phyloP scores from a whole-genome alignment of 2,113 vertebrate species.

The Peromyscus leucopus region DNA sequence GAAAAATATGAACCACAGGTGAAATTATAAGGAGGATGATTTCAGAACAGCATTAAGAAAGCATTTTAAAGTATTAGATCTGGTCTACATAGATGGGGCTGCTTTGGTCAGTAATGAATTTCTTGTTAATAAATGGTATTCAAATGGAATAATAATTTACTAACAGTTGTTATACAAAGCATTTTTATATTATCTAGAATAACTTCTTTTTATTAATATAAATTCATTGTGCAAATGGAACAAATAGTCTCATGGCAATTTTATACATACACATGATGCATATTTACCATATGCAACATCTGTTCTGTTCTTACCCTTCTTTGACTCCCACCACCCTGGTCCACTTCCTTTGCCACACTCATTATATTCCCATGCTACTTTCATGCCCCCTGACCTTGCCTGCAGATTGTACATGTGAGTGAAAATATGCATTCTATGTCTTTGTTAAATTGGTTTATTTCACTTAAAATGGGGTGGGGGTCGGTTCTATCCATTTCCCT shows the following conservation, averaged over 20 bases:
- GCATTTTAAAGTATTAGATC: constrained; percentile 15
- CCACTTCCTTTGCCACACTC: not conserved
- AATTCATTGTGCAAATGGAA: not conserved
- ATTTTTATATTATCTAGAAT: constrained; percentile 21
- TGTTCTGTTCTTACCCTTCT: not conserved
- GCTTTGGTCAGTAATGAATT: not conserved
- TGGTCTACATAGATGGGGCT: constrained; percentile 19
- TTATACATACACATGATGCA: not conserved
- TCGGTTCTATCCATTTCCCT: not conserved
- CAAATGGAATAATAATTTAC: constrained; percentile 4
- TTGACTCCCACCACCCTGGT: not conserved
- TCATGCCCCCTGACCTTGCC: not conserved
- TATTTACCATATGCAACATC: not conserved
- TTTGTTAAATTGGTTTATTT: not conserved
- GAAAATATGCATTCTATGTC: not conserved
- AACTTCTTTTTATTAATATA: not conserved
- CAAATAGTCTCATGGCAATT: not conserved
- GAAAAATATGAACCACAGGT: constrained; percentile 36
- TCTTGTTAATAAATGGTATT: constrained; percentile 9
- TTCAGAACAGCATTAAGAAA: constrained; percentile 37
- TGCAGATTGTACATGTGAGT: not conserved
- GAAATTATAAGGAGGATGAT: constrained; percentile 25
- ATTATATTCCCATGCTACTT: not conserved
- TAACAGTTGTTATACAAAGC: not conserved
- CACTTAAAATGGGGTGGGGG: not conserved